phyloP scores from a whole-genome alignment of 2,113 vertebrate genomes.

The Thamnophis sirtalis region DNA sequence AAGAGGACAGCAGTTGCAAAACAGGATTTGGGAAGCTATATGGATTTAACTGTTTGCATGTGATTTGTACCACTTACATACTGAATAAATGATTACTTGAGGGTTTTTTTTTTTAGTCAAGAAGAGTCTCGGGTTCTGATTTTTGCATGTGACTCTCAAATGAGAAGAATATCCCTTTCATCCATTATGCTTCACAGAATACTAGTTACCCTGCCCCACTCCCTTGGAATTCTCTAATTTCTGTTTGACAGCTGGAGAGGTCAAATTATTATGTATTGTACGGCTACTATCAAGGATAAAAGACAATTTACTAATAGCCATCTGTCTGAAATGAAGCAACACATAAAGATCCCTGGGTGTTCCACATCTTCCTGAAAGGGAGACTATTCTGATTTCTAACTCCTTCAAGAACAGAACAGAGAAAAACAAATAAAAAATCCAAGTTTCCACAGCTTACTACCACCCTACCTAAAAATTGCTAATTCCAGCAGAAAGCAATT shows the following conservation, averaged over 20 bases:
- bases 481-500: background rate
- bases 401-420: background rate
- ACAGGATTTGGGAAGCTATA: background rate
- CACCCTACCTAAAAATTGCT: background rate
- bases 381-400: background rate
- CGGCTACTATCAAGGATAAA: background rate
- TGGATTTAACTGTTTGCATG: background rate
- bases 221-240: background rate
- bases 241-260: background rate
- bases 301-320: background rate
- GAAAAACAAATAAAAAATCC: background rate
- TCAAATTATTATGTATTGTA: background rate
- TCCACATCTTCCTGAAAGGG: background rate
- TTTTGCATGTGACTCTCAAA: background rate
- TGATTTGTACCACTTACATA: background rate
- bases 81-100: background rate
- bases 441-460: background rate
- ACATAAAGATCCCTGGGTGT: background rate
- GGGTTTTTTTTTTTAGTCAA: background rate
- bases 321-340: background rate
- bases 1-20: background rate
- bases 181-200: background rate
- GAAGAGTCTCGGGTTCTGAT: background rate
- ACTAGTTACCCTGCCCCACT: background rate
- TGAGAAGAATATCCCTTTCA: background rate